phyloP scores from a whole-genome alignment of 2,797 vertebrate genomes.

The Dryobates pubescens region DNA sequence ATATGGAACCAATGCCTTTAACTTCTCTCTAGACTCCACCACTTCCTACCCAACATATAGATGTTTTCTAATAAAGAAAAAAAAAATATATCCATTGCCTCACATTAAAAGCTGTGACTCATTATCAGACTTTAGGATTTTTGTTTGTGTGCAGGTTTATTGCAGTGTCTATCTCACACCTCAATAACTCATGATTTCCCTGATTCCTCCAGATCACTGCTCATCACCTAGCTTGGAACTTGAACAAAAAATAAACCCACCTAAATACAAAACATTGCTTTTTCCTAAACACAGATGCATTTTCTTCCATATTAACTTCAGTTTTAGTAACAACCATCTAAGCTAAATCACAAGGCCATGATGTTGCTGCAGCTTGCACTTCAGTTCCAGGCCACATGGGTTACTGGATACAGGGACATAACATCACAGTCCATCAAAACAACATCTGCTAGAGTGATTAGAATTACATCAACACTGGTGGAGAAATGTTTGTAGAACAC shows the following conservation, averaged over 20 bases:
- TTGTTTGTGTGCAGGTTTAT: background rate
- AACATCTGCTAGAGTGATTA: slow-evolving; percentile 51
- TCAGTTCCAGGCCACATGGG: background rate
- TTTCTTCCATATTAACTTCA: background rate
- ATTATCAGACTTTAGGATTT: background rate
- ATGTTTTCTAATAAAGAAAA: background rate
- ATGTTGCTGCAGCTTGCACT: background rate
- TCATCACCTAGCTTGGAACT: background rate
- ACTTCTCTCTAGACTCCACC: background rate
- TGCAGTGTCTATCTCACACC: background rate
- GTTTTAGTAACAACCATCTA: background rate
- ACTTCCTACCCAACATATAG: background rate
- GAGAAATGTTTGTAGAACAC: slow-evolving; percentile 27
- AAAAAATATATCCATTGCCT: background rate
- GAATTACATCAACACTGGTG: slow-evolving; percentile 7
- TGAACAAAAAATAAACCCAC: background rate
- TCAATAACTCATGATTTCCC: background rate
- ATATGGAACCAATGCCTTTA: background rate
- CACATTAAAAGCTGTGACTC: background rate
- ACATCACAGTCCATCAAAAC: slow-evolving; percentile 21
- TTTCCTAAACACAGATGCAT: background rate
- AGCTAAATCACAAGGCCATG: background rate
- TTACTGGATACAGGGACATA: background rate
- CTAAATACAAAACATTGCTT: background rate
- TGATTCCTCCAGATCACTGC: background rate